phyloP scores from a whole-genome alignment of 2,797 vertebrate species.

The Acropternis orthonyx region DNA sequence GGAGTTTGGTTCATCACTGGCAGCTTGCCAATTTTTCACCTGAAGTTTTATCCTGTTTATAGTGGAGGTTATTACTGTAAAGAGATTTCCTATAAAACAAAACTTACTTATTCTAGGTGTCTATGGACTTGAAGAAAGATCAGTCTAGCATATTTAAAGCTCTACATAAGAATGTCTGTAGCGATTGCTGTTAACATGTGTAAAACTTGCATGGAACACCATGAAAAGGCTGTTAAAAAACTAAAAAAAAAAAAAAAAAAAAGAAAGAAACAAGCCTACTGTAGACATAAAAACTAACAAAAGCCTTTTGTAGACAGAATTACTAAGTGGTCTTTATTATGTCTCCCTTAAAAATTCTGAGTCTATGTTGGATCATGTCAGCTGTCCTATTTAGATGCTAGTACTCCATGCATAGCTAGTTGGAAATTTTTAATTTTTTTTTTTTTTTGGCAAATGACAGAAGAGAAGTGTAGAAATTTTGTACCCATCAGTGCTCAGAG shows the following conservation, averaged over 20 bases:
- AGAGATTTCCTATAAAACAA: not conserved
- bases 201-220: not conserved
- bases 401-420: not conserved
- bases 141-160: not conserved
- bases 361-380: not conserved
- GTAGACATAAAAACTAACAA: not conserved
- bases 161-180: not conserved
- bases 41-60: not conserved
- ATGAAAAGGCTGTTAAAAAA: not conserved
- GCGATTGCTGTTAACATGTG: not conserved
- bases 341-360: not conserved
- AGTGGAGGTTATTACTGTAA: not conserved
- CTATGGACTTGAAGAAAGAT: not conserved
- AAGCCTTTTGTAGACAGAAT: not conserved
- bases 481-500: not conserved
- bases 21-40: not conserved
- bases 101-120: not conserved
- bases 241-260: not conserved
- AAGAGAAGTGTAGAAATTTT: not conserved
- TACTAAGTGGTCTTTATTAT: not conserved
- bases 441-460: rapidly evolving
- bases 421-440: not conserved
- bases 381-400: not conserved
- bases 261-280: not conserved
- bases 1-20: not conserved